A percentile compares a stretch with the other conserved stretches of the same genome.
Evolutionary conservation across 1,140 invertebrate species (phyloP).

Genomic region (Trinorchestia longiramus): DNA sequence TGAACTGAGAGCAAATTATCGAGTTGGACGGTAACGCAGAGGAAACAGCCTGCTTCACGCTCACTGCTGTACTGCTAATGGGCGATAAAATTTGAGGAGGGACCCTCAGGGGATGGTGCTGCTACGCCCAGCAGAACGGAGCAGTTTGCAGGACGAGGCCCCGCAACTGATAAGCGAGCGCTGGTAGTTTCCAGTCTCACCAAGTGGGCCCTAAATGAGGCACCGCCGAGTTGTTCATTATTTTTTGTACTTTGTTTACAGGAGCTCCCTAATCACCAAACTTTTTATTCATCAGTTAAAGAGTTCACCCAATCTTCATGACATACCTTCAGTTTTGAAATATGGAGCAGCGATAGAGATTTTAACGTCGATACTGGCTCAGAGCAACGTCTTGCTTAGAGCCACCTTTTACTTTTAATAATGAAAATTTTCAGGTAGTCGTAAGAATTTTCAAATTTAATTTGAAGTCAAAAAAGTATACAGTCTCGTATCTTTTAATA

Average conservation of each 20-base stretch:
- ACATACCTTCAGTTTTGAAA: too few relatives aligned
- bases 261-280: not conserved
- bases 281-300: not conserved
- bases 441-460: too few relatives aligned
- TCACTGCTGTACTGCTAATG: not conserved
- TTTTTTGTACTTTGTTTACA: not conserved
- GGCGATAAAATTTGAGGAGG: slow-evolving; percentile 9
- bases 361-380: too few relatives aligned
- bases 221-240: not conserved
- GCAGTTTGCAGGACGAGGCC: not conserved
- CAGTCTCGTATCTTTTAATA: too few relatives aligned
- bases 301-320: too few relatives aligned
- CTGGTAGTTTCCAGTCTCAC: not conserved
- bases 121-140: not conserved
- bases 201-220: not conserved
- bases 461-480: too few relatives aligned
- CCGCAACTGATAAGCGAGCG: not conserved
- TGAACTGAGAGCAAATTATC: slow-evolving; percentile 11
- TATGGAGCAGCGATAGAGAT: too few relatives aligned
- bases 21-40: not conserved
- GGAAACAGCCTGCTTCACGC: not conserved
- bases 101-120: not conserved
- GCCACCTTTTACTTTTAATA: too few relatives aligned
- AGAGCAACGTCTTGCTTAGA: too few relatives aligned
- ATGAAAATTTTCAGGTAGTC: too few relatives aligned